Evolutionary conservation across 1,140 invertebrate genomes (phyloP).

Genomic region (Parapsyche elsis): DNA sequence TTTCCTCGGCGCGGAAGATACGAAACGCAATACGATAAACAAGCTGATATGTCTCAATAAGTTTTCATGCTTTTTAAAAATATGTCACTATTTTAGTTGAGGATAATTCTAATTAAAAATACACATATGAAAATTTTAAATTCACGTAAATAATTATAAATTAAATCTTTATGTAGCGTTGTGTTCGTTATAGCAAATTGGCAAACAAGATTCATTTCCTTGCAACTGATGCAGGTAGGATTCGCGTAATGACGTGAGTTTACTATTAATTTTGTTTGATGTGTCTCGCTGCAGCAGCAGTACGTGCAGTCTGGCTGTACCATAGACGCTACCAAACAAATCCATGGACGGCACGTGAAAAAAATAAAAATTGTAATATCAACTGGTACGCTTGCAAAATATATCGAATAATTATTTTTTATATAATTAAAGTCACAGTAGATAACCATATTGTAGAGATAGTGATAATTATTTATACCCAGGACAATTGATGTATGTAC

Average conservation of each 20-base stretch:
- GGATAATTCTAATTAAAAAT: background rate
- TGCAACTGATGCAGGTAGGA: slow-evolving; percentile 3
- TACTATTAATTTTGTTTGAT: slow-evolving; percentile 41
- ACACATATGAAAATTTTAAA: background rate
- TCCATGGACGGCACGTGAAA: background rate
- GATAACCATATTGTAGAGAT: background rate
- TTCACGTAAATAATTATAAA: background rate
- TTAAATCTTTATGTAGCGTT: background rate
- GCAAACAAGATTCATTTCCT: slow-evolving; percentile 22
- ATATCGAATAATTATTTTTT: background rate
- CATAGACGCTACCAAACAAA: background rate
- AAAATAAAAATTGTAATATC: background rate
- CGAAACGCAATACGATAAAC: background rate
- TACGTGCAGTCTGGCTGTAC: background rate
- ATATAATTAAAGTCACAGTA: background rate
- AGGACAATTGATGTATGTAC: no score
- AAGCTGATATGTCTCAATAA: no score
- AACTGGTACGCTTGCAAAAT: background rate
- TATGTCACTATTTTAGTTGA: background rate
- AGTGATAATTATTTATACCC: no score
- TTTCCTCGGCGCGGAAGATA: background rate
- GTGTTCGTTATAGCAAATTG: background rate
- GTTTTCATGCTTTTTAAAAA: background rate
- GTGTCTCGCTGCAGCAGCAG: slow-evolving; percentile 4
- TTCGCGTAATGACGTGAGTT: slow-evolving; percentile 29